Evolutionary conservation across 2,888 invertebrate species (phyloP).

Genomic region (Augochlorella aurata): DNA sequence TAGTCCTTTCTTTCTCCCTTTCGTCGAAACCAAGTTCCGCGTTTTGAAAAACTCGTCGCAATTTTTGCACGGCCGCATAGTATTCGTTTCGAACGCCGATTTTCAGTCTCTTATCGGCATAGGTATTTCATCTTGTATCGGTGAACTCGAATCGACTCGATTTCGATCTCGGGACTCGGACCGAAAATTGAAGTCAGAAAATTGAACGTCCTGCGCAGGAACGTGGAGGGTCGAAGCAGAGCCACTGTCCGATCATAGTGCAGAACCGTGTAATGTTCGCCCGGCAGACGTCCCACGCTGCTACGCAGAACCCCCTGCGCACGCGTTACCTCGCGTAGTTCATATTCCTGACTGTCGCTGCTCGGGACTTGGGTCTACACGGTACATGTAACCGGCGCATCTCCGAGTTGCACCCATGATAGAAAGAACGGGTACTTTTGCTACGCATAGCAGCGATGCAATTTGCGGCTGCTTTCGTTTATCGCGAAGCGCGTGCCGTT

Average conservation of each 20-base stretch:
- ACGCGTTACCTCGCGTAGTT: too few relatives aligned
- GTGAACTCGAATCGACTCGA: neutral
- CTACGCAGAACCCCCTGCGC: too few relatives aligned
- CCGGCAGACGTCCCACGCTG: too few relatives aligned
- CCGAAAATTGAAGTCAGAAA: neutral
- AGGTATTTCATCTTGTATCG: neutral
- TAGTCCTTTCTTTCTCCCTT: neutral
- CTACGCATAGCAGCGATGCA: slow-evolving; percentile 24
- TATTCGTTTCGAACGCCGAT: neutral
- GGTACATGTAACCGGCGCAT: too few relatives aligned
- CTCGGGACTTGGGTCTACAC: too few relatives aligned
- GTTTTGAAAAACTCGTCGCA: neutral
- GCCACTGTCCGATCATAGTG: too few relatives aligned
- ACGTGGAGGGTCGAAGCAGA: too few relatives aligned
- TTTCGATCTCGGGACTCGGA: neutral
- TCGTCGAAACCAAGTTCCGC: neutral
- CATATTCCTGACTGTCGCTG: too few relatives aligned
- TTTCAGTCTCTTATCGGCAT: neutral
- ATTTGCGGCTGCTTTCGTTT: slow-evolving; percentile 14
- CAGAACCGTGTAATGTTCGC: too few relatives aligned
- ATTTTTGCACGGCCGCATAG: neutral
- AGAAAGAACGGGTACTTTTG: slow-evolving; percentile 33
- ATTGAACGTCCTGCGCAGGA: neutral
- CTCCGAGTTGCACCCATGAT: neutral
- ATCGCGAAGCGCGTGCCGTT: slow-evolving; percentile 4